Conservation (phyloP, 2,888 invertebrate species). For the Cryptosula pallasiana region DNA sequence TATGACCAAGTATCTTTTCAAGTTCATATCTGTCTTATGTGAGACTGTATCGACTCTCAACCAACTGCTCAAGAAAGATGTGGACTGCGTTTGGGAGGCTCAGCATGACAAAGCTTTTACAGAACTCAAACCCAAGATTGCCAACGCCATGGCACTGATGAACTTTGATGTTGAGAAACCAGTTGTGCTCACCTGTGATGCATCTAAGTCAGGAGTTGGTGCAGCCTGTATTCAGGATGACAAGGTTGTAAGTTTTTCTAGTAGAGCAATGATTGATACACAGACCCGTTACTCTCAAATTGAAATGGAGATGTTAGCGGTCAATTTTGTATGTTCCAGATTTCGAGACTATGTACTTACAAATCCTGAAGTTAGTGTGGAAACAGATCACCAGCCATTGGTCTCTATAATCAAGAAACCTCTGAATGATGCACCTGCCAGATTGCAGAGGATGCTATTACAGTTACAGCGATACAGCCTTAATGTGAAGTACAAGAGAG, state of each 20-base stretch:
- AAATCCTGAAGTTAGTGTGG: slow-evolving; percentile 27
- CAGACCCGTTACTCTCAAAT: slow-evolving; percentile 31
- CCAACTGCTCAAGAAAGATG: slow-evolving; percentile 27
- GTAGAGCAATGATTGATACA: slow-evolving; percentile 28
- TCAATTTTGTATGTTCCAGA: slow-evolving; percentile 28
- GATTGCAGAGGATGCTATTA: slow-evolving; percentile 29
- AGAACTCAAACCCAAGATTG: slow-evolving; percentile 27
- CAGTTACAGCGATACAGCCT: slow-evolving; percentile 27
- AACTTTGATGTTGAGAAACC: slow-evolving; percentile 27
- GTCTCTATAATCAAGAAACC: slow-evolving; percentile 26
- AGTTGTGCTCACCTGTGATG: slow-evolving; percentile 27
- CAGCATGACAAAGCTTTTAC: slow-evolving; percentile 25
- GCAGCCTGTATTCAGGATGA: slow-evolving; percentile 28
- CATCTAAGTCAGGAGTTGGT: slow-evolving; percentile 28
- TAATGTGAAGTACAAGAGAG: slow-evolving; percentile 27
- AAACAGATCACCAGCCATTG: slow-evolving; percentile 30
- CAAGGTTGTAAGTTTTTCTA: slow-evolving; percentile 30
- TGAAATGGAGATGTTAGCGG: slow-evolving; percentile 29
- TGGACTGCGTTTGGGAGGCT: slow-evolving; percentile 23
- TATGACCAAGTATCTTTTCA: too few species aligned
- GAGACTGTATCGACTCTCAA: neutral
- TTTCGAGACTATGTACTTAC: slow-evolving; percentile 24
- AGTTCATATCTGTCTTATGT: too few species aligned
- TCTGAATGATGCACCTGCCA: slow-evolving; percentile 23
- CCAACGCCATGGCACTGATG: slow-evolving; percentile 27